phyloP scores from a whole-genome alignment of 2,888 invertebrate species.

The Cataglyphis livida region DNA sequence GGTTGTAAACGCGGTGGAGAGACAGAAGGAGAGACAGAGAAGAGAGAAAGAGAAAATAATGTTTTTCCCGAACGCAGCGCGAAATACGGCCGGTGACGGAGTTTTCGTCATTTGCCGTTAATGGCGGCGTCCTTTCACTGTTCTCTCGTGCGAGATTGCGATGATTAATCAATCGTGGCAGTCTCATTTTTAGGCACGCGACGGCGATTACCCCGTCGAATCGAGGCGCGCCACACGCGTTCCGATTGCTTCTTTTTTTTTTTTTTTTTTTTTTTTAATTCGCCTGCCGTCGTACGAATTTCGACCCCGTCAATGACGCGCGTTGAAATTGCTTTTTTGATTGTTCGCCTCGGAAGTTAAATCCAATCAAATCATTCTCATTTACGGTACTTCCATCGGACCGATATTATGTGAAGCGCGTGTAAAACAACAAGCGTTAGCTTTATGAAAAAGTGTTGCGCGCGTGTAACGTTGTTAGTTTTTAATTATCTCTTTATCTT shows the following conservation, averaged over 20 bases:
- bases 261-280: constrained; percentile 62
- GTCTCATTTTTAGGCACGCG: constrained; percentile 79
- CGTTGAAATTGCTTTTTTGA: constrained; percentile 55
- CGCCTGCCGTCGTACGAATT: constrained; percentile 37
- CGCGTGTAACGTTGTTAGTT: constrained; percentile 30
- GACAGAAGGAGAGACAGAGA: constrained; percentile 9
- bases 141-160: constrained; percentile 79
- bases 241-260: constrained; percentile 44
- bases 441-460: background rate
- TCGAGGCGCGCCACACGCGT: constrained; percentile 57
- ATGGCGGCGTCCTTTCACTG: constrained; percentile 78
- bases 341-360: constrained; percentile 52
- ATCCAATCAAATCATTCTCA: constrained; percentile 54
- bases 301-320: constrained; percentile 43
- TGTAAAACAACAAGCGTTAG: constrained; percentile 27
- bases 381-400: constrained; percentile 37
- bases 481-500: constrained; percentile 17
- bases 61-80: constrained; percentile 67
- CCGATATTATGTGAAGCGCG: constrained; percentile 24
- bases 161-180: constrained; percentile 82
- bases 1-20: constrained; percentile 32
- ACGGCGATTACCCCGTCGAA: constrained; percentile 66
- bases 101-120: constrained; percentile 81
- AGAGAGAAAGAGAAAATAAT: constrained; percentile 68
- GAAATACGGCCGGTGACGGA: constrained; percentile 77